Evolutionary conservation across 2,888 invertebrate species (phyloP).

Genomic region (Chymomyza amoena): DNA sequence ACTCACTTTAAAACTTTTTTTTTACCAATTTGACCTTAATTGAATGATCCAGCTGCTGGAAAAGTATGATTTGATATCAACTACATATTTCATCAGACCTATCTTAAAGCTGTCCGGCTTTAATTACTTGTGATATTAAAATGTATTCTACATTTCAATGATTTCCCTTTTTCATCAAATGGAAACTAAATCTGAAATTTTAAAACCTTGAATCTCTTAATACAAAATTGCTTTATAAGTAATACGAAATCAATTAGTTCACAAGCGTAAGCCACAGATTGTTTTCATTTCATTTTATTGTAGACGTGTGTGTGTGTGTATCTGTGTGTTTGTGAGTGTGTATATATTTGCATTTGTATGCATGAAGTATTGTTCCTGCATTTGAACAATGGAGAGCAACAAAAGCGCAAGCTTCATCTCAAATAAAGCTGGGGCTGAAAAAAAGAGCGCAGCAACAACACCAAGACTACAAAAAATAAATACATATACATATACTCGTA

Average conservation of each 20-base stretch:
- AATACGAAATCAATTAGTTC: slow-evolving; percentile 45
- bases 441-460: slow-evolving; percentile 18
- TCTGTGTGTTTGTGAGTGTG: neutral
- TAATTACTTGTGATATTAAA: neutral
- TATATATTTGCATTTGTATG: slow-evolving; percentile 14
- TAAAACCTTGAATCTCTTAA: neutral
- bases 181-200: neutral
- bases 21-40: no score
- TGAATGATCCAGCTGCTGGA: no score
- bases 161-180: neutral
- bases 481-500: no score
- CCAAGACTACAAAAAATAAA: neutral
- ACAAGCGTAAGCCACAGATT: slow-evolving; percentile 50
- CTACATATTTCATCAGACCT: no score
- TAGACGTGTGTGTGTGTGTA: neutral
- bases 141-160: neutral
- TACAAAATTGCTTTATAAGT: neutral
- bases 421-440: slow-evolving; percentile 46
- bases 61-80: no score
- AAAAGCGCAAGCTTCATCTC: slow-evolving; percentile 66
- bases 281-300: slow-evolving; percentile 58
- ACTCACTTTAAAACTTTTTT: no score
- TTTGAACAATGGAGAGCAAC: slow-evolving; percentile 51
- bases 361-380: slow-evolving; percentile 53
- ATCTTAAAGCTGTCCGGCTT: neutral